phyloP scores from a whole-genome alignment of 2,797 vertebrate genomes.

The Tokudaia tokunoshimensis region DNA sequence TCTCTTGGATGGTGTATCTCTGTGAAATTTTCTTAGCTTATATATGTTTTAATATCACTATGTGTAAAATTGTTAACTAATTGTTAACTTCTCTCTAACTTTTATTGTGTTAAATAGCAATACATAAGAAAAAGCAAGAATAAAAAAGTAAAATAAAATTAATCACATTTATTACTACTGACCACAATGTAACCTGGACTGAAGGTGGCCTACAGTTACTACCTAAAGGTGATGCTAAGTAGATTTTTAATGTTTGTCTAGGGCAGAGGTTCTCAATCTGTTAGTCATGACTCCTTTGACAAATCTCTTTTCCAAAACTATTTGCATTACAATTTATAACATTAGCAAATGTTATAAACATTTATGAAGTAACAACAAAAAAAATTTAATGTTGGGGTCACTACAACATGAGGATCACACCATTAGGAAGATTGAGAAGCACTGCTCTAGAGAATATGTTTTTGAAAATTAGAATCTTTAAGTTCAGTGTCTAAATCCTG shows the following conservation, averaged over 20 bases:
- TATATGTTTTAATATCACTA: not conserved
- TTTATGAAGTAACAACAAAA: not conserved
- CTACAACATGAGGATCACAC: not conserved
- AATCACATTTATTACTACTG: not conserved
- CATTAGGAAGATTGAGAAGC: not conserved
- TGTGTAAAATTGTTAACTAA: not conserved
- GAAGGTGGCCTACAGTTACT: not conserved
- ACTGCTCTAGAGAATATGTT: not conserved
- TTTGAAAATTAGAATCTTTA: not conserved
- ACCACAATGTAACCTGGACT: not conserved
- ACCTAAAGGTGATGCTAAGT: not conserved
- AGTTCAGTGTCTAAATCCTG: not conserved
- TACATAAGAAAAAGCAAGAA: not conserved
- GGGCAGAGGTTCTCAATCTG: not conserved
- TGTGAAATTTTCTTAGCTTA: not conserved
- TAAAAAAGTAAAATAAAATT: not conserved
- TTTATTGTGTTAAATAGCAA: not conserved
- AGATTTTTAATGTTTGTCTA: not conserved
- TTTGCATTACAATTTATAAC: not conserved
- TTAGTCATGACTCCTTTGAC: not conserved
- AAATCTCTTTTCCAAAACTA: not conserved
- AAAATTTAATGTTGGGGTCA: not conserved
- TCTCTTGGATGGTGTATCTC: not conserved
- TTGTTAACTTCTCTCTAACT: not conserved
- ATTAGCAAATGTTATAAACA: not conserved